Base-by-base conservation (phyloP, 2,888 invertebrate species). In the Nemoura dubitans region DNA sequence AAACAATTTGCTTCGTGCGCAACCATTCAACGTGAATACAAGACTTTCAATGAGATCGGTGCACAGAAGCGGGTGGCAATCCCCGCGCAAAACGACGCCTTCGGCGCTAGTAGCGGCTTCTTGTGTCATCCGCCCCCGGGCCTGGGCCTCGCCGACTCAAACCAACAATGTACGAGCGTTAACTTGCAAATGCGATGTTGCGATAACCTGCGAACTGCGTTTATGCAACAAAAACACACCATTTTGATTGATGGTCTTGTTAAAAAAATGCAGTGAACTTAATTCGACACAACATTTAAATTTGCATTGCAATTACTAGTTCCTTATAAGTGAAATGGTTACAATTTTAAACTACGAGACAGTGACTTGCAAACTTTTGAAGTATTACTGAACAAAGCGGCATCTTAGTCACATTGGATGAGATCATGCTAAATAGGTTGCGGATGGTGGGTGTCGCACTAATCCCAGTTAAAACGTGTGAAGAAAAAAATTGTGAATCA, bases 1-100 rank as follows among this genome's bases (percentile, higher is more conserved):
- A 83, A 83, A 83, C 83, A 83, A 83, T 83, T 42, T 83, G 43
- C 42, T 83, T 42, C 83, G 25, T 26, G 27, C 28, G 78, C 27
- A 78, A 78, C 78, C 25, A 78, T 78, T 78, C 28, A 6, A 10
- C 26, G 26, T 28, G 26, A n/a, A 78, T 21, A 78, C 78, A 78
- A 78, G 78, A 78, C 78, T 78, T 78, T 78, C 28, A 28, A 59
- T 27, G 78, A 78, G 28, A 25, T 27, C 78, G 28, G 16, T 7
- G 59, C 27, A 28, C 26, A 25, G 78, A 78, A 59, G 59, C 59
- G 10, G 21, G 36, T 10, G 36, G 10, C 36, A 36, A 10, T 3
- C 36, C n/a, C 36, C 36, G 10, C 36, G 36, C 36, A 36, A 36
- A 36, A 10, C n/a, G n/a, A n/a, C 3, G 36, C 36, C 36, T 36